phyloP scores from a whole-genome alignment of 2,113 vertebrate genomes.

The Lasiurus cinereus region DNA sequence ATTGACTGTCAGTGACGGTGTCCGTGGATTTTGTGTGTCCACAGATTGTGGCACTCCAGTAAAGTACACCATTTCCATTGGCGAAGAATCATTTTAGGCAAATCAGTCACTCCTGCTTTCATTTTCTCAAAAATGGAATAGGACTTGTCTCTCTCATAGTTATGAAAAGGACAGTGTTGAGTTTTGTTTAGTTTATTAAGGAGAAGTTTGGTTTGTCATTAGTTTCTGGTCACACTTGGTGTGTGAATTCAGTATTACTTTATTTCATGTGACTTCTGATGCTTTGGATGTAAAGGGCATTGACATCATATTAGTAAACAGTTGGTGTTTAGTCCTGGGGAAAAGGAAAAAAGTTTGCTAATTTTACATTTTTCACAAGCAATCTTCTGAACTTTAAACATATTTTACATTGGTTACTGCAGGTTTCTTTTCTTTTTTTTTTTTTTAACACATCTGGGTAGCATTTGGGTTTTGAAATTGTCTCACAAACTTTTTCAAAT shows the following conservation, averaged over 20 bases:
- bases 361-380: slow-evolving; percentile 53
- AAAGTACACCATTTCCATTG: background rate
- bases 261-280: slow-evolving; percentile 26
- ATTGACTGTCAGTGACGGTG: background rate
- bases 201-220: background rate
- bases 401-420: slow-evolving; percentile 35
- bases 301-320: background rate
- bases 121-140: slow-evolving; percentile 53
- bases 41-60: background rate
- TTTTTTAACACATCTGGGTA: slow-evolving; percentile 12
- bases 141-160: slow-evolving; percentile 14
- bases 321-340: background rate
- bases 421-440: background rate
- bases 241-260: slow-evolving; percentile 38
- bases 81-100: slow-evolving; percentile 33
- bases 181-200: slow-evolving; percentile 16
- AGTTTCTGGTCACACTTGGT: background rate
- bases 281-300: slow-evolving; percentile 50
- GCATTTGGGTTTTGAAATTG: slow-evolving; percentile 62
- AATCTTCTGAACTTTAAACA: slow-evolving; percentile 56
- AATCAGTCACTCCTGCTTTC: background rate
- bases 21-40: background rate
- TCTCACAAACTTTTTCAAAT: slow-evolving; percentile 24
- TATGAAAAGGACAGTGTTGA: slow-evolving; percentile 2
- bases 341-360: slow-evolving; percentile 27